Conservation (phyloP, 2,888 invertebrate genomes). For the Nemurella pictetii region DNA sequence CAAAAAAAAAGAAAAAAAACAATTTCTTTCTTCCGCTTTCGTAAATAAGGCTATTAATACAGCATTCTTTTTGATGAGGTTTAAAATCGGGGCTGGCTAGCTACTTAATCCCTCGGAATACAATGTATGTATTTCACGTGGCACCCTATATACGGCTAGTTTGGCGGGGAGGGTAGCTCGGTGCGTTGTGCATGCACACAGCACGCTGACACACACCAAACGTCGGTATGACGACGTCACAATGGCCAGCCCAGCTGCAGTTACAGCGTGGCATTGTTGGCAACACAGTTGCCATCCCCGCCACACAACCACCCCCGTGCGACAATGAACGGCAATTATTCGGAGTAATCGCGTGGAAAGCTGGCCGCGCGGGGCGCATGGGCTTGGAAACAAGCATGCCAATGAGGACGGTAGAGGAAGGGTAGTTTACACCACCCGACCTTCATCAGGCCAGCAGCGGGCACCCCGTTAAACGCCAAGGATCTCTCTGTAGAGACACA, state of each 20-base stretch:
- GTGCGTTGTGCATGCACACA: background rate
- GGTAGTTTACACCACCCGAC: constrained; percentile 8
- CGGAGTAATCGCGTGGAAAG: constrained; percentile 40
- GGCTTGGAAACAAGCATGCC: constrained; percentile 32
- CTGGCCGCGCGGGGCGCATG: constrained; percentile 30
- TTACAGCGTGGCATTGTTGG: constrained; percentile 7
- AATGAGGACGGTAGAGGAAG: background rate
- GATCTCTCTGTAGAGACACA: too few relatives aligned
- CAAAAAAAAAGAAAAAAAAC: background rate
- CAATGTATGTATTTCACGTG: background rate
- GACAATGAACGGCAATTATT: constrained; percentile 42
- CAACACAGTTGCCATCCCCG: background rate
- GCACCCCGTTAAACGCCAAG: background rate
- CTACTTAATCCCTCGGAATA: background rate
- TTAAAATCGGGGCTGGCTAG: background rate
- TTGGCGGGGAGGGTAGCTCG: background rate
- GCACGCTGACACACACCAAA: background rate
- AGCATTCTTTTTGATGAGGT: background rate
- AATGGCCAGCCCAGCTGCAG: constrained; percentile 20
- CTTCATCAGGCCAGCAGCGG: background rate
- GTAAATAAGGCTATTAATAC: background rate
- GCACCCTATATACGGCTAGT: background rate
- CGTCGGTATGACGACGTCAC: background rate
- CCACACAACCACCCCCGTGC: constrained; percentile 18
- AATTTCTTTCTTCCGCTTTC: background rate